Base-by-base conservation (phyloP, 2,888 invertebrate species). In the Eupithecia pulchellata region DNA sequence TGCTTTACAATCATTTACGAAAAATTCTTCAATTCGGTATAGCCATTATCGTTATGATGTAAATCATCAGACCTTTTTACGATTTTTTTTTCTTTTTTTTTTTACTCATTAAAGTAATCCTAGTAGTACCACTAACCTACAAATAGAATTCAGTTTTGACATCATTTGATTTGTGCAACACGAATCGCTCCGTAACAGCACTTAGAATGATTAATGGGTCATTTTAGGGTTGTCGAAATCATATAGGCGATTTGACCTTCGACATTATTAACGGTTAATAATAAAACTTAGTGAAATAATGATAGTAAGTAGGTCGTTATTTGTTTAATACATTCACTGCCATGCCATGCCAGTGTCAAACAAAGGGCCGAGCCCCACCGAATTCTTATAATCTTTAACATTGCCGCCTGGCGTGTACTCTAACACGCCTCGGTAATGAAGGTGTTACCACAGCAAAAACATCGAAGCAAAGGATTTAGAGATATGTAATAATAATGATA, bases 181-280 rank as follows among this genome's bases (percentile, higher is more conserved):
- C 65, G 63, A 69, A 47, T 32, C 62, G 55, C 55, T 72, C 36
- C 25, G 39, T 71, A 62, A 27, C 30, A 65, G 66, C 64, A 42
- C 42, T 64, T 60, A 60, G 11, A 69, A 73, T 69, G 73, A 73
- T 73, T 66, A 73, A 69, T 73, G 73, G 73, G 73, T 64, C 69
- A 69, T 47, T 62, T 66, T 73, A 73, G 69, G 73, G 73, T 57
- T 69, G 64, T 27, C 69, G n/a, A 60, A 42, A 11, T 60, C 64
- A n/a, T 14, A 47, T 25, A 29, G 11, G 8, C 57, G 17, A 57
- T 29, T 17, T 29, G 29, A 29, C 57, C 57, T 57, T 57, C 27
- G 2, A 29, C 6, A 57, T 57, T 57, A 29, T 57, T 14, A 29
- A 13, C 20, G 1, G 13, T 52, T 1, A 47, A 47, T 20, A 47